Evolutionary conservation across 2,888 invertebrate genomes (phyloP).

Genomic region (Nymphalis urticae): DNA sequence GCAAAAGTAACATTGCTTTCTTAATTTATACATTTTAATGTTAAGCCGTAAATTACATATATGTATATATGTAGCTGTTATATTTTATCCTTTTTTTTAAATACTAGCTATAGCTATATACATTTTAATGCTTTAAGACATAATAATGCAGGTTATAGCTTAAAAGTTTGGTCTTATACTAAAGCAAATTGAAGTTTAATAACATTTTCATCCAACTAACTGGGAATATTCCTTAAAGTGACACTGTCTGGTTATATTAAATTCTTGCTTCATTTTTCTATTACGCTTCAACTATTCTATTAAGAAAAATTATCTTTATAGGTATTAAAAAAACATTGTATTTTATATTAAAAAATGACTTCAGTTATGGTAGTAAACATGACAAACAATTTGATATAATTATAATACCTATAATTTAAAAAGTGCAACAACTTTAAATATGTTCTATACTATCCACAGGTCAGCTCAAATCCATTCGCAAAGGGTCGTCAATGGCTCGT

Average conservation of each 20-base stretch:
- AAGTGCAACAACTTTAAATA: not conserved
- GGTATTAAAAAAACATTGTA: not conserved
- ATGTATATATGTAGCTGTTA: no score
- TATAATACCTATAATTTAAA: no score
- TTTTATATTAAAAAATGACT: not conserved
- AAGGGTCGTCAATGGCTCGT: conserved; percentile 81
- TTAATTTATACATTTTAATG: no score
- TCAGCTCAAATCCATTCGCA: conserved; percentile 85
- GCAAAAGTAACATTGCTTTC: no score
- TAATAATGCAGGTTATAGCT: no score
- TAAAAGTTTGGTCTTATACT: not conserved
- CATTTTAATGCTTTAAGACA: no score
- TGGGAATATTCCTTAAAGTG: not conserved
- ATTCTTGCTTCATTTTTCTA: not conserved
- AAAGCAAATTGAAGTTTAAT: not conserved
- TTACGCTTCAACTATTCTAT: not conserved
- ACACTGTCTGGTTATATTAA: not conserved
- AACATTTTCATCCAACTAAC: not conserved
- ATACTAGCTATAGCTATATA: no score
- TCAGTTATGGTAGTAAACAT: no score
- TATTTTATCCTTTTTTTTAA: no score
- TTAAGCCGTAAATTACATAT: no score
- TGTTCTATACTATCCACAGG: conserved; percentile 45
- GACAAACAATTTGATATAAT: no score
- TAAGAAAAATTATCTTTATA: not conserved